Evolutionary conservation across 2,888 invertebrate genomes (phyloP).

Genomic region (Carabus problematicus): DNA sequence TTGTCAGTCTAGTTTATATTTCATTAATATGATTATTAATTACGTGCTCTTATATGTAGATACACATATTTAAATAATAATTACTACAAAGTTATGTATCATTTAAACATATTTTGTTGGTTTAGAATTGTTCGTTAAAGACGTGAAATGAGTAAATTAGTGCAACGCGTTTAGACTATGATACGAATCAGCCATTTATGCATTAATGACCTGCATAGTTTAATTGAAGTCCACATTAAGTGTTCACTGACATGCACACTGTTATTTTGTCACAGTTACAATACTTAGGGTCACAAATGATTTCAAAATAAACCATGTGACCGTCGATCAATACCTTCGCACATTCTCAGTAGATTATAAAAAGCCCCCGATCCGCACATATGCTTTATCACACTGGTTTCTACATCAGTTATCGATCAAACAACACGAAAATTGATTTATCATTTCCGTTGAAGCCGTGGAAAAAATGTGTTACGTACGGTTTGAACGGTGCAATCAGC

Average conservation of each 20-base stretch:
- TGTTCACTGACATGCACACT: slow-evolving; percentile 35
- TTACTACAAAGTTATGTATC: not conserved
- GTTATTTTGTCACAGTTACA: slow-evolving; percentile 28
- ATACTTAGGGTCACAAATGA: not conserved
- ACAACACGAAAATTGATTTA: slow-evolving; percentile 21
- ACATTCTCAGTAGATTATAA: slow-evolving; percentile 35
- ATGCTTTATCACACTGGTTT: slow-evolving; percentile 16
- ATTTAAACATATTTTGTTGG: not conserved
- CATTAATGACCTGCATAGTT: too few species aligned
- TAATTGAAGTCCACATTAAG: slow-evolving; percentile 23
- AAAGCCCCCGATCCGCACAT: slow-evolving; percentile 17
- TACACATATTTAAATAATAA: slow-evolving; percentile 5
- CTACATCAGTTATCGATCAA: slow-evolving; percentile 36
- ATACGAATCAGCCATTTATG: too few species aligned
- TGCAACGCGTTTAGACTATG: too few species aligned
- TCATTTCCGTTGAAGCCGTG: not conserved
- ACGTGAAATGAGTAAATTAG: too few species aligned
- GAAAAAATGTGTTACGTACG: not conserved
- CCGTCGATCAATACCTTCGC: slow-evolving; percentile 36
- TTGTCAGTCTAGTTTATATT: too few species aligned
- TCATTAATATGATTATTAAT: too few species aligned
- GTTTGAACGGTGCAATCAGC: not conserved
- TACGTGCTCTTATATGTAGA: not conserved
- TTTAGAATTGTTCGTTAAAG: too few species aligned
- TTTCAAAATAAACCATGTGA: slow-evolving; percentile 37